These are phyloP conservation scores for Campoletis raptor DNA, from an alignment of 2,888 invertebrate genomes.

Conservation along the genomic window DNA sequence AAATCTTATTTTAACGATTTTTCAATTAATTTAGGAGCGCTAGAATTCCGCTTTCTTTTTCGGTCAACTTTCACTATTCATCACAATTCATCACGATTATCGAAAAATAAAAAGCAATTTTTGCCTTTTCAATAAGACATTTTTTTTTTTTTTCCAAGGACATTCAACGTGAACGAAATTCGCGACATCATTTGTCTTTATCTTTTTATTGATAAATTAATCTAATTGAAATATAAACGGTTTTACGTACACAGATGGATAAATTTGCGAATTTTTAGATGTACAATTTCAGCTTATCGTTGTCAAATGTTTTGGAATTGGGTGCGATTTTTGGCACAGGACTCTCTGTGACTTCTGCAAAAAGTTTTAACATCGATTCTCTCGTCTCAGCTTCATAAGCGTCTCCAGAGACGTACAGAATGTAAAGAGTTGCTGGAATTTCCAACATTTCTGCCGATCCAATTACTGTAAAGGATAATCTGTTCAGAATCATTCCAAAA, in stretches of 20 bases:
- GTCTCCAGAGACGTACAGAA: slow-evolving; percentile 81
- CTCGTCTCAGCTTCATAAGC: slow-evolving; percentile 78
- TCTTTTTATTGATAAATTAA: slow-evolving; percentile 1
- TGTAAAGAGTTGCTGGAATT: slow-evolving; percentile 76
- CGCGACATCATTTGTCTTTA: neutral
- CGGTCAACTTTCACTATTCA: no score
- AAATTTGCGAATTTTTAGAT: slow-evolving; percentile 24
- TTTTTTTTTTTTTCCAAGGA: neutral
- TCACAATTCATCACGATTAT: no score
- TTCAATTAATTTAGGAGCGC: no score
- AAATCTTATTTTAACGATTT: neutral
- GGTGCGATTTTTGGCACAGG: slow-evolving; percentile 44
- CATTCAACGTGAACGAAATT: neutral
- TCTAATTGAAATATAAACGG: neutral
- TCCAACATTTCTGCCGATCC: slow-evolving; percentile 79
- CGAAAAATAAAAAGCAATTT: no score
- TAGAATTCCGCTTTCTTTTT: neutral
- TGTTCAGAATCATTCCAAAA: neutral
- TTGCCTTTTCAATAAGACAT: neutral
- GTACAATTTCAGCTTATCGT: slow-evolving; percentile 62
- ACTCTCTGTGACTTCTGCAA: slow-evolving; percentile 73
- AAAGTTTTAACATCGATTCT: slow-evolving; percentile 78
- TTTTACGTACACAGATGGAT: neutral
- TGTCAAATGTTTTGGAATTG: slow-evolving; percentile 65
- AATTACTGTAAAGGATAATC: slow-evolving; percentile 74